These are phyloP conservation scores for Stenichneumon culpator DNA, from an alignment of 2,888 invertebrate genomes.

Conservation along the genomic window DNA sequence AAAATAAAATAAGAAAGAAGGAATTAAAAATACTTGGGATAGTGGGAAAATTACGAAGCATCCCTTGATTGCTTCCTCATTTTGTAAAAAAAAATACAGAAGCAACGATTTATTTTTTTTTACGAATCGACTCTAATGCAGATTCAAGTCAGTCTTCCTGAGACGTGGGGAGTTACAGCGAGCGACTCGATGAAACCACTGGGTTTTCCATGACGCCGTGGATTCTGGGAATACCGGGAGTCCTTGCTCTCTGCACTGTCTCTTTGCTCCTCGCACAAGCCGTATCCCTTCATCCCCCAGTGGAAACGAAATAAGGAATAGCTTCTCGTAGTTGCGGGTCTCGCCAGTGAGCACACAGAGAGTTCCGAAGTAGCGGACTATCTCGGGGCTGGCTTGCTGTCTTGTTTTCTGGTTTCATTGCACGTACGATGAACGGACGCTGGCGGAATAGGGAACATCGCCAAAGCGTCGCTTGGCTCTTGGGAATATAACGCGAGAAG, in stretches of 20 bases:
- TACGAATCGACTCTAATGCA: background rate
- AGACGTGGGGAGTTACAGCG: background rate
- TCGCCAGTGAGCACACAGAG: constrained; percentile 12
- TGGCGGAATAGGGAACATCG: constrained; percentile 67
- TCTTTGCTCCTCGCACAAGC: background rate
- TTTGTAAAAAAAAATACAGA: too few species aligned
- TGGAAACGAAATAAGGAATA: background rate
- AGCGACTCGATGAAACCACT: background rate
- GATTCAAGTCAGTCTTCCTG: background rate
- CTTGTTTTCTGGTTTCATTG: constrained; percentile 69
- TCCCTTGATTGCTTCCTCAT: too few species aligned
- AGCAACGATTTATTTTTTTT: too few species aligned
- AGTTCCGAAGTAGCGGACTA: constrained; percentile 12
- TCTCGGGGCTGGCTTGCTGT: constrained; percentile 26
- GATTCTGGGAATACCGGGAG: background rate
- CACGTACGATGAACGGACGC: constrained; percentile 68
- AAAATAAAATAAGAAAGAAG: too few species aligned
- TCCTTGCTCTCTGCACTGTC: background rate
- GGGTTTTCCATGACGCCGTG: background rate
- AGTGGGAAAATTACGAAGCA: too few species aligned
- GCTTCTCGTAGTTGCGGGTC: background rate
- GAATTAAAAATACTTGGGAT: too few species aligned
- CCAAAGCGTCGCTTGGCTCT: constrained; percentile 12
- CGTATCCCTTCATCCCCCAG: background rate
- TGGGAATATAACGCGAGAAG: constrained; percentile 27